Evolutionary conservation across 2,113 vertebrate genomes (phyloP).

Genomic region (Mobula hypostoma): DNA sequence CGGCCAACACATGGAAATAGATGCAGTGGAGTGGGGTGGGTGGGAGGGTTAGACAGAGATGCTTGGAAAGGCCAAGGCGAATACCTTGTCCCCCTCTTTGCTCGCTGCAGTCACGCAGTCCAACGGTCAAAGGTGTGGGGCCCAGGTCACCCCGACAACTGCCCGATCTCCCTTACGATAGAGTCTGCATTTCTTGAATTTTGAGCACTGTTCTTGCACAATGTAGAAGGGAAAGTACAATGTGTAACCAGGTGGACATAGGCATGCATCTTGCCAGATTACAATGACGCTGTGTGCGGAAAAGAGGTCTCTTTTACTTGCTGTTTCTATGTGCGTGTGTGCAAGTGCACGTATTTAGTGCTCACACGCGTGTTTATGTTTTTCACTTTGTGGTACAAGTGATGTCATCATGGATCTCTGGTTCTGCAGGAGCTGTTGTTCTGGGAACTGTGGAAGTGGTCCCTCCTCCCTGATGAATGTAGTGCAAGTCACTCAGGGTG

Average conservation of each 20-base stretch:
- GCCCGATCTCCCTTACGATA: background rate
- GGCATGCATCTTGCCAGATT: slow-evolving; percentile 1
- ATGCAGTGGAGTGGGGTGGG: slow-evolving; percentile 44
- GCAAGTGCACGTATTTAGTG: background rate
- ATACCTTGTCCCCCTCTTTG: slow-evolving; percentile 45
- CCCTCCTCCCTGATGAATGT: background rate
- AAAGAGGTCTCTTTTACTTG: background rate
- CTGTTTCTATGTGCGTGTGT: background rate
- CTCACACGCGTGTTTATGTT: background rate
- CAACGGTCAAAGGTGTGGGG: slow-evolving; percentile 27
- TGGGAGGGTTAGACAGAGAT: slow-evolving; percentile 40
- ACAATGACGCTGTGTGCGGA: slow-evolving; percentile 18
- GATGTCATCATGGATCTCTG: background rate
- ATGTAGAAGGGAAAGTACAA: background rate
- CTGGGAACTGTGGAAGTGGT: background rate
- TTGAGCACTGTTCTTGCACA: background rate
- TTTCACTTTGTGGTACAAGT: background rate
- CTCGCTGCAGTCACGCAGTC: slow-evolving; percentile 42
- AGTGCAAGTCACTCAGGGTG: background rate
- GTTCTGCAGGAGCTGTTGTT: background rate
- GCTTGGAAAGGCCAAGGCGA: slow-evolving; percentile 53
- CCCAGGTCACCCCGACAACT: background rate
- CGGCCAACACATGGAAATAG: slow-evolving; percentile 92
- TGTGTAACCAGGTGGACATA: slow-evolving; percentile 4
- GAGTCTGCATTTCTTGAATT: background rate